phyloP scores from a whole-genome alignment of 2,113 vertebrate species.

The Rynchops niger region DNA sequence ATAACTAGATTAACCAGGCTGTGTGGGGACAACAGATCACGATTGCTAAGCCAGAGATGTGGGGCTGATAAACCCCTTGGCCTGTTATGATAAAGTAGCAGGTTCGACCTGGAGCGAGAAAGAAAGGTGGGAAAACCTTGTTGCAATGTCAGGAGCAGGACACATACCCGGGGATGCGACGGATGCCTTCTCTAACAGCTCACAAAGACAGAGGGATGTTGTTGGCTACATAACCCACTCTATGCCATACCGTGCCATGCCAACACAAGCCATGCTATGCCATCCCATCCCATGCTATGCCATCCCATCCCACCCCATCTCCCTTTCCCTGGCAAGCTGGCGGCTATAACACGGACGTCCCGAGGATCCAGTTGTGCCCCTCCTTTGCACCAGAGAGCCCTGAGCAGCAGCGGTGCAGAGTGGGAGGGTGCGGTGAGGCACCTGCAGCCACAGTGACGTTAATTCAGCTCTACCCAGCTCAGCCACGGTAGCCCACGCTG shows the following conservation, averaged over 20 bases:
- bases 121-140: not conserved
- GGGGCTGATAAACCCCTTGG: not conserved
- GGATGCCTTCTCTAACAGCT: not conserved
- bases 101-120: not conserved
- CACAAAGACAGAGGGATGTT: not conserved
- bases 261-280: not conserved
- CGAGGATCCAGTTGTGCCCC: not conserved
- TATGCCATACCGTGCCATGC: not conserved
- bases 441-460: rapidly evolving
- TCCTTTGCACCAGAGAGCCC: too few species aligned
- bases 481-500: not conserved
- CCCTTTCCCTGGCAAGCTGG: not conserved
- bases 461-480: not conserved
- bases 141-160: not conserved
- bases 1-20: slow-evolving; percentile 55
- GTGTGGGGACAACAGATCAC: not conserved
- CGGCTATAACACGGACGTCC: not conserved
- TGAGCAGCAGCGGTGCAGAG: not conserved
- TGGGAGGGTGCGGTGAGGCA: not conserved
- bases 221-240: not conserved
- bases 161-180: rapidly evolving
- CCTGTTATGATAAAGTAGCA: not conserved
- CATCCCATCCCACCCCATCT: not conserved
- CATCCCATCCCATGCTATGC: not conserved
- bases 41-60: not conserved